Evolutionary conservation across 2,113 vertebrate genomes (phyloP), one percentile per base, ranked within the genome.

Genomic region (Aegotheles bennettii): DNA sequence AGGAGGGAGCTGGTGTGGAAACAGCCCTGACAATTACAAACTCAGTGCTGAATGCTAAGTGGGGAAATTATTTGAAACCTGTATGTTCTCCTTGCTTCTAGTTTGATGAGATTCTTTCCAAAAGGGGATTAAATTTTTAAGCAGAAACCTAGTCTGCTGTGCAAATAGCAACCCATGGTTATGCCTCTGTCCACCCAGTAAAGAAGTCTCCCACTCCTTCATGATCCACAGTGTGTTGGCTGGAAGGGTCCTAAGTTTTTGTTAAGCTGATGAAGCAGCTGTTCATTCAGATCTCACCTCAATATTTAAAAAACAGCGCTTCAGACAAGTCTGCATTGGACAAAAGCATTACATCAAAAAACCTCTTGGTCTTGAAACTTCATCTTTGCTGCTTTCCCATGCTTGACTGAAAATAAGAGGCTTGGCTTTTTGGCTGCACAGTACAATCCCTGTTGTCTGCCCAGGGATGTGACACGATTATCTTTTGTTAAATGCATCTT

Each of bases 371-470:
- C 92, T 95, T 81, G 53, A 75, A 90, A 89, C 77, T 89, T 94
- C 67, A 42, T 94, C 80, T 64, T n/a, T 86, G 4, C 13, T 2
- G 18, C 80, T 89, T 95, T 94, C 86, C 93, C 92, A 91, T 93
- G 92, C 92, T 74, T 90, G 88, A 63, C 64, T 94, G 93, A 86
- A 90, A 97, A 47, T 67, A 69, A 92, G 83, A 45, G 83, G 36
- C 57, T 61, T 95, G 76, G 69, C 93, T 90, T 95, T n/a, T 87
- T 90, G 86, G 64, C 90, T 90, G 50, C 88, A 81, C 92, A 87
- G 73, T 94, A 78, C 83, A 93, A 94, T 93, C 57, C 10, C 93
- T 84, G 85, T 84, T 96, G 92, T 96, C 93, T 96, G 82, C 74
- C 67, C 23, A 59, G 65, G n/a, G 93, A 93, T 90, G 84, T 89